Evolutionary conservation across 1,140 invertebrate genomes (phyloP).

Genomic region (Dinothrombium tinctorium): DNA sequence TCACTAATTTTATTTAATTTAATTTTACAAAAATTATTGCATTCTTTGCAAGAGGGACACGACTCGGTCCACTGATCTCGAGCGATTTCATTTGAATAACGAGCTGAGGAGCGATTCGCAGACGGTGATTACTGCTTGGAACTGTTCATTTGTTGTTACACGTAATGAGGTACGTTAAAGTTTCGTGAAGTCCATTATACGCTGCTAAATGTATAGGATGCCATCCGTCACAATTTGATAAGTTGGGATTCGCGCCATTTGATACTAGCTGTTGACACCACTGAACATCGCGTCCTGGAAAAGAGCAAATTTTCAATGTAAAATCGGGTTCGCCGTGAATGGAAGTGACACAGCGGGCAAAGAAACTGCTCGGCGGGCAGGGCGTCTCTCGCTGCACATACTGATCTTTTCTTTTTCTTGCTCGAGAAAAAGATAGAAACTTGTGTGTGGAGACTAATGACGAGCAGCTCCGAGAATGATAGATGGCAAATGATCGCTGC

Average conservation of each 20-base stretch:
- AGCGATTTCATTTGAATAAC: no score
- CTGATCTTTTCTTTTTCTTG: neutral
- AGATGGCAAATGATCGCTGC: neutral
- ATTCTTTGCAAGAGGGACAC: no score
- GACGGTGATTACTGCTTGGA: no score
- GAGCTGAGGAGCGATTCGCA: no score
- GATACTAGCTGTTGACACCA: slow-evolving; percentile 10
- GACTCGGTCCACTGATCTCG: no score
- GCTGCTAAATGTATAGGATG: slow-evolving; percentile 13
- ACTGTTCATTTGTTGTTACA: no score
- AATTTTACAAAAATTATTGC: no score
- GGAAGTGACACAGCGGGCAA: neutral
- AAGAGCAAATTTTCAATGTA: neutral
- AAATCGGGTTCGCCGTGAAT: neutral
- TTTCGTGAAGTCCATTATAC: slow-evolving; percentile 8
- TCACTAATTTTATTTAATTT: no score
- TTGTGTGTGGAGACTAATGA: no score
- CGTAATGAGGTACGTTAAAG: slow-evolving; percentile 9
- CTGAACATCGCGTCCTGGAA: slow-evolving; percentile 9
- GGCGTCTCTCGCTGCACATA: neutral
- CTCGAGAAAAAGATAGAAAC: neutral
- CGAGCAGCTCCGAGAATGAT: neutral
- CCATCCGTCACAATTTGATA: slow-evolving; percentile 12
- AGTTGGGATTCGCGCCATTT: slow-evolving; percentile 12
- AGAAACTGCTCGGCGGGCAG: neutral